These are phyloP conservation scores for Scatophagus argus DNA, from an alignment of 2,113 vertebrate genomes.

Conservation along the genomic window DNA sequence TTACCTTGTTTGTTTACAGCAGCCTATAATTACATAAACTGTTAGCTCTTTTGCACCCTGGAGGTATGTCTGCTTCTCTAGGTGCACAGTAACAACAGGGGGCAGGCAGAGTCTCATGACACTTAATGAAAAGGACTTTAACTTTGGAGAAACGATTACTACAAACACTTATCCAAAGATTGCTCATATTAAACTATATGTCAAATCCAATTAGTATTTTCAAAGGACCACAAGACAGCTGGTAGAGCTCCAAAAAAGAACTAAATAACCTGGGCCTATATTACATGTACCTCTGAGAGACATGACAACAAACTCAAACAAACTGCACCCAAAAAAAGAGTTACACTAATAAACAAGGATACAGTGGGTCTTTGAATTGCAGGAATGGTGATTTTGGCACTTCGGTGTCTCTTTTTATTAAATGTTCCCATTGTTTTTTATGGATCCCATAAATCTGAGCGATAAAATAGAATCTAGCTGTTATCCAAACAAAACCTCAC, in stretches of 20 bases:
- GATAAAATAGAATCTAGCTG: neutral
- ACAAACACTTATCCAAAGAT: neutral
- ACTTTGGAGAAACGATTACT: neutral
- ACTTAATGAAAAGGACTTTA: neutral
- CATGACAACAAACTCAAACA: neutral
- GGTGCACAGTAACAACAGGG: neutral
- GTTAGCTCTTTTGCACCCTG: neutral
- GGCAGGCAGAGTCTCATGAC: neutral
- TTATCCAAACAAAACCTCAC: slow-evolving; percentile 16
- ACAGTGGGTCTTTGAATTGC: neutral
- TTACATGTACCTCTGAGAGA: neutral
- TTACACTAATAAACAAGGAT: slow-evolving; percentile 1
- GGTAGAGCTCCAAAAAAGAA: neutral
- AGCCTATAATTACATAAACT: neutral
- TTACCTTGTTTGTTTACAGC: neutral
- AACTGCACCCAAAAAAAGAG: neutral
- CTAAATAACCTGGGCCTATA: neutral
- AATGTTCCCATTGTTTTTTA: neutral
- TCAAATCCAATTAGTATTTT: neutral
- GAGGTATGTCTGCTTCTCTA: neutral
- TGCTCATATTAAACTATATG: neutral
- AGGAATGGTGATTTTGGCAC: neutral
- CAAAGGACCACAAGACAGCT: neutral
- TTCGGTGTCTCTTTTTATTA: neutral
- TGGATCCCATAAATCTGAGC: neutral